phyloP scores from a whole-genome alignment of 2,888 invertebrate genomes.

The Cataglyphis cursor region DNA sequence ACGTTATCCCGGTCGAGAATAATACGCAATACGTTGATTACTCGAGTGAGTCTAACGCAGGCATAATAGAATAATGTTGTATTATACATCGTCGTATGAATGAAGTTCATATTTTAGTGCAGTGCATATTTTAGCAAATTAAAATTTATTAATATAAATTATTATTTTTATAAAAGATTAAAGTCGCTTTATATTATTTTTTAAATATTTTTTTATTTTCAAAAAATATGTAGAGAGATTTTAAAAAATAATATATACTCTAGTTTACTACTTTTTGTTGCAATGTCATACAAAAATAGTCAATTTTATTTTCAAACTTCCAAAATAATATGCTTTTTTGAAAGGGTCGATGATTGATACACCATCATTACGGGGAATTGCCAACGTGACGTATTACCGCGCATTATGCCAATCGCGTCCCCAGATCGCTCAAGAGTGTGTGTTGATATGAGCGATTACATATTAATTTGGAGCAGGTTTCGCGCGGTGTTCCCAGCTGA shows the following conservation, averaged over 20 bases:
- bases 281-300: neutral
- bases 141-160: conserved; percentile 6
- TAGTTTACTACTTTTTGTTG: neutral
- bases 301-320: neutral
- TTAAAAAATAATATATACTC: neutral
- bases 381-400: neutral
- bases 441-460: conserved; percentile 63
- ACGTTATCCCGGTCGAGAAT: conserved; percentile 11
- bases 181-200: neutral
- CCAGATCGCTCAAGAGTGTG: conserved; percentile 44
- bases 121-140: neutral
- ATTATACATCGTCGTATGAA: neutral
- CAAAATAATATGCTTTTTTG: neutral
- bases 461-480: conserved; percentile 70
- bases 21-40: conserved; percentile 30
- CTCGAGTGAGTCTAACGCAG: conserved; percentile 10
- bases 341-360: conserved; percentile 23
- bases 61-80: neutral
- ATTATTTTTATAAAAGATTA: neutral
- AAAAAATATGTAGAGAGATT: neutral
- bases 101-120: neutral
- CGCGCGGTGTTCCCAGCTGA: conserved; percentile 62
- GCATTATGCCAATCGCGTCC: conserved; percentile 40
- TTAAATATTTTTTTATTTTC: neutral
- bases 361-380: conserved; percentile 2